Evolutionary conservation across 2,888 invertebrate genomes (phyloP), one percentile per base, ranked within the genome.

Genomic region (Eurytoma californica): DNA sequence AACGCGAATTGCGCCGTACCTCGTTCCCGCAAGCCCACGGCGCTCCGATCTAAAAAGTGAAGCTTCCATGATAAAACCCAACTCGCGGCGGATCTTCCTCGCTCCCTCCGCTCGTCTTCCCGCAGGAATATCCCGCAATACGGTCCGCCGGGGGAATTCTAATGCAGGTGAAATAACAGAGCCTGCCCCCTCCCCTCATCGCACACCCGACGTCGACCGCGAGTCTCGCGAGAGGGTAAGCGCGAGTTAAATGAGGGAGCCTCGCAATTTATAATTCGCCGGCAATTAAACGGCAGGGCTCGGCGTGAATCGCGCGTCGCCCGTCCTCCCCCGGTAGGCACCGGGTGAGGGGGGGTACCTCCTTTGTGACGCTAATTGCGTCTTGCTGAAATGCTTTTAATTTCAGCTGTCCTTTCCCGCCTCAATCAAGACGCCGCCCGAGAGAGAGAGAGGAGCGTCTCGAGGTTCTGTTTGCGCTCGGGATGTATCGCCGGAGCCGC

Each of bases 101-200:
- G 53, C 28, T 24, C 24, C 20, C 39, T 58, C 28, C n/a, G 7
- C n/a, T 20, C 18, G 53, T 9, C 4, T 39, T 14, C 16, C 20
- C 60, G 49, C 61, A 2, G 49, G 53, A 60, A 63, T 63, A 72
- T 60, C 28, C 28, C 65, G 57, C 73, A 67, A 74, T 60, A 67
- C 58, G 58, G 20, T n/a, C 58, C 67, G 51, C 67, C 28, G 55
- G 53, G 82, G 83, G 85, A 83, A 85, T 86, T 85, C 83, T 81
- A 82, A 84, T 85, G 83, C 82, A 82, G 84, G 84, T 84, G 61
- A 82, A 82, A 82, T 82, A 82, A 82, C 82, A 78, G 76, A 77
- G 65, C 51, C 39, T 9, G n/a, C 20, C 39, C 20, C 39, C 20
- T 5, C 3, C n/a, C 16, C 18, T 16, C 66, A 12, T n/a, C 20